Conservation (phyloP, 2,113 vertebrate genomes). For the Eretmodus cyanostictus region DNA sequence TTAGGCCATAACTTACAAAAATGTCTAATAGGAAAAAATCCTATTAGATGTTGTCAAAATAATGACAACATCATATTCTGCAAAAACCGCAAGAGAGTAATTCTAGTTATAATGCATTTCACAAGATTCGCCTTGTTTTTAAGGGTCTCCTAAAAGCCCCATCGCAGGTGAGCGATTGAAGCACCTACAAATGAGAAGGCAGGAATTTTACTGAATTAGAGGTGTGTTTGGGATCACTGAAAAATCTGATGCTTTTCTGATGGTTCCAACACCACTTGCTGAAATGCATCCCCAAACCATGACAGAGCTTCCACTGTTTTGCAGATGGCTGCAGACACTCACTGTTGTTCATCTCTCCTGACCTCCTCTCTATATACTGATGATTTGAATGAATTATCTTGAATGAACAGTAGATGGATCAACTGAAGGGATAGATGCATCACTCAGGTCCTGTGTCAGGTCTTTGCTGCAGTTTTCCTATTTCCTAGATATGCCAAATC, state of each 20-base stretch:
- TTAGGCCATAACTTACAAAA: background rate
- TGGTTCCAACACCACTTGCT: background rate
- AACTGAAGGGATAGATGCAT: background rate
- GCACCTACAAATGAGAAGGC: background rate
- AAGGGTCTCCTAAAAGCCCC: background rate
- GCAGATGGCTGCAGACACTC: background rate
- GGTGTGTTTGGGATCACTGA: background rate
- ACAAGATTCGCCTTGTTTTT: background rate
- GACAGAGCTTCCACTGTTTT: background rate
- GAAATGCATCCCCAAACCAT: background rate
- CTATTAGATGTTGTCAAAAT: background rate
- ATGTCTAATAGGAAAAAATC: background rate
- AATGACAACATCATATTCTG: background rate
- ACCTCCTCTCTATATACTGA: background rate
- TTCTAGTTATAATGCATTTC: background rate
- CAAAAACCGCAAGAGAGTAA: background rate
- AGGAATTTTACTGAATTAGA: background rate
- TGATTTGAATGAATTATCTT: background rate
- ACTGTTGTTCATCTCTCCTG: background rate
- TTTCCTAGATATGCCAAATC: background rate
- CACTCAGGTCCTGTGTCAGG: background rate
- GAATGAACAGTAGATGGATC: background rate
- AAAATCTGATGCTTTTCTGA: background rate
- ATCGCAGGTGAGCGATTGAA: background rate
- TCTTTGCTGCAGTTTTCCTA: background rate